Evolutionary conservation across 30 jellyfish, hydroid and myxozoan species (phyloP), one percentile per base, ranked within the genome.

Genomic region (Clytia hemisphaerica): DNA sequence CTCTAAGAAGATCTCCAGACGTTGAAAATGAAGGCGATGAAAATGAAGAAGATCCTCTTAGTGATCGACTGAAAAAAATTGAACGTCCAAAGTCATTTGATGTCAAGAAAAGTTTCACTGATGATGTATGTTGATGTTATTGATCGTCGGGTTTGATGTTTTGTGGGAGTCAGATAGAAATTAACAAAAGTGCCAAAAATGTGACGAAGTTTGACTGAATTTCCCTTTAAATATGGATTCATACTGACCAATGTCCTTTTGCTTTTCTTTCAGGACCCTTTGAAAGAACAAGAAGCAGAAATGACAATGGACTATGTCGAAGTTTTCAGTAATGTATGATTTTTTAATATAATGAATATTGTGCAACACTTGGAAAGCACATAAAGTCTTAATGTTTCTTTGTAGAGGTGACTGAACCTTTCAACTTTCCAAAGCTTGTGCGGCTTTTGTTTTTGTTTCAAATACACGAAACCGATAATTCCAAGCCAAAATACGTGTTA

Each of bases 271-370:
- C 0, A 57, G 70, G 70, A 57, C 30, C 70, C 70, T 5, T 21
- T 57, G 70, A 22, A 57, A 33, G 70, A 57, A 22, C 70, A 57
- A 31, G 70, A 57, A 57, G 70, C 70, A 7, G 70, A 57, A 31
- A n/a, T 57, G 33, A 57, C 70, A 26, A 57, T 57, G 70, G 70
- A 57, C 30, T 57, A 21, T 33, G 33, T 57, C 16, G 70, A 57
- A n/a, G 44, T 22, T 6, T 57, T 57, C 30, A 57, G 70, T 22
- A 5, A 22, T 38, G 70, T 57, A 57, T 57, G 6, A 5, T 25
- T 40, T 57, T 22, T 57, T 57, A 22, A 57, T 7, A 22, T 25
- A n/a, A 22, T 57, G 36, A 0, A 6, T 31, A 22, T 57, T 57
- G 30, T 22, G 19, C 30, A 7, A 5, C 7, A 22, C 35, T 12